phyloP scores from a whole-genome alignment of 2,888 invertebrate genomes.

The Pseudococcus longispinus region DNA sequence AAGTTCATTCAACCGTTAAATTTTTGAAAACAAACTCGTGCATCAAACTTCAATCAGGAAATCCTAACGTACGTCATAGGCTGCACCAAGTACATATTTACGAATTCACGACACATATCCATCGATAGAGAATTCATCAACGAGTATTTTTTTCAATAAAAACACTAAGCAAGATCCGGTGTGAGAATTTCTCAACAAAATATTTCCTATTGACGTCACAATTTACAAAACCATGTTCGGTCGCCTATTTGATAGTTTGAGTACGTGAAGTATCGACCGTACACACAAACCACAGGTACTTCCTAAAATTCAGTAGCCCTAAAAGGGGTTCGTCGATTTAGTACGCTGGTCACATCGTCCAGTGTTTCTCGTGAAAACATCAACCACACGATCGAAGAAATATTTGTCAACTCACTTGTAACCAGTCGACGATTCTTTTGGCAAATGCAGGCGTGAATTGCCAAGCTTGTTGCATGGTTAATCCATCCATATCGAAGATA shows the following conservation, averaged over 20 bases:
- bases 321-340: not conserved
- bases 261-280: not conserved
- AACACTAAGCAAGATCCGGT: not conserved
- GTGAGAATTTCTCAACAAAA: not conserved
- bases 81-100: not conserved
- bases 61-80: not conserved
- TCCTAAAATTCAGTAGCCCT: not conserved
- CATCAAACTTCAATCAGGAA: not conserved
- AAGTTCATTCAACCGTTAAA: no score
- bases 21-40: no score
- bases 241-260: not conserved
- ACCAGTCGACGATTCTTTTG: constrained; percentile 62
- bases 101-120: not conserved
- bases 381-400: not conserved
- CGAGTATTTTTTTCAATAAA: not conserved
- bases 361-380: not conserved
- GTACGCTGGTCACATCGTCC: not conserved
- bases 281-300: not conserved
- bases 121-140: not conserved
- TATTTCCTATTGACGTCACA: constrained; percentile 20
- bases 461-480: constrained; percentile 74
- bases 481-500: constrained; percentile 78
- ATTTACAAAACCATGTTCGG: not conserved
- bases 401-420: constrained; percentile 60
- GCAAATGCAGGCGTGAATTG: constrained; percentile 76